phyloP scores from a whole-genome alignment of 2,888 invertebrate species.

The Clepsis dumicolana region DNA sequence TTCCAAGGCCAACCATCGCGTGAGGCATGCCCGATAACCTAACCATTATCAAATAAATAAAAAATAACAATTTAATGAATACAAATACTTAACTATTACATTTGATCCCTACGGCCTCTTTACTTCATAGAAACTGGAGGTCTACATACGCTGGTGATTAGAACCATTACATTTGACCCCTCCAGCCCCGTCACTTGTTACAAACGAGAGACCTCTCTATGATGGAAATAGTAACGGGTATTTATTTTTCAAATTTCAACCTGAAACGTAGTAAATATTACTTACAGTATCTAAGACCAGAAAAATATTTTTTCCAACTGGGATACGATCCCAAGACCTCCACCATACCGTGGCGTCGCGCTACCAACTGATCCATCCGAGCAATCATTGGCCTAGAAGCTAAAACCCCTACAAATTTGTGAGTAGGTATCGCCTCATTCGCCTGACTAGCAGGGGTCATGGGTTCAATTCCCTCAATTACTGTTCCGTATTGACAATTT shows the following conservation, averaged over 20 bases:
- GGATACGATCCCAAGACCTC: too few relatives aligned
- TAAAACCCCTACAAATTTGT: too few relatives aligned
- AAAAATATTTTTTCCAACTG: too few relatives aligned
- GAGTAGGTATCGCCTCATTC: too few relatives aligned
- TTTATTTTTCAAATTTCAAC: too few relatives aligned
- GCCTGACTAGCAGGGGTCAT: background rate
- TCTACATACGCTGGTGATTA: background rate
- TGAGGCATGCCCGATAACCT: constrained; percentile 13
- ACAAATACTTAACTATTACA: background rate
- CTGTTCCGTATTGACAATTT: background rate
- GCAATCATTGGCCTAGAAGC: too few relatives aligned
- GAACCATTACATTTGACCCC: background rate
- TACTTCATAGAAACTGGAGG: background rate
- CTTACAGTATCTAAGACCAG: too few relatives aligned
- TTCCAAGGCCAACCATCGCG: constrained; percentile 14
- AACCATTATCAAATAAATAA: background rate
- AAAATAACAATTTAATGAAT: too few relatives aligned
- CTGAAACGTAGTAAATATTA: too few relatives aligned
- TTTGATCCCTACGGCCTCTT: background rate
- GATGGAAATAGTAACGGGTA: too few relatives aligned
- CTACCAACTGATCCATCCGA: too few relatives aligned
- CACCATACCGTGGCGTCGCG: too few relatives aligned
- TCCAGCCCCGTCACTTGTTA: background rate
- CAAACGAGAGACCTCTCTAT: background rate
- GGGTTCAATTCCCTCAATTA: background rate